phyloP scores from a whole-genome alignment of 2,888 invertebrate species.

The Callinectes sapidus region DNA sequence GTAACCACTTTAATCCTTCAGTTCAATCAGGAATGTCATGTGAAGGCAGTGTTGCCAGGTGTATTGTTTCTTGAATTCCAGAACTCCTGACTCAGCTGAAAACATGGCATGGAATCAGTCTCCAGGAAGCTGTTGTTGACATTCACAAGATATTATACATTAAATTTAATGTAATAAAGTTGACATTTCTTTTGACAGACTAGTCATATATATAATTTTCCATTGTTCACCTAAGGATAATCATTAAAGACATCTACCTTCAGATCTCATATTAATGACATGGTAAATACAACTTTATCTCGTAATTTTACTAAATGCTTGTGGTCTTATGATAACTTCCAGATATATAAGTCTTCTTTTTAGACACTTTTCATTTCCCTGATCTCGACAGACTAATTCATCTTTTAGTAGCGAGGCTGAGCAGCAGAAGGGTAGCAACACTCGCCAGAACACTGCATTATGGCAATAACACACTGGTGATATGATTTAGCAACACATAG shows the following conservation, averaged over 20 bases:
- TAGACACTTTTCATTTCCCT: conserved; percentile 8
- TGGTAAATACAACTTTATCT: not conserved
- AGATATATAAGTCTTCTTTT: conserved; percentile 31
- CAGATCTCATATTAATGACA: not conserved
- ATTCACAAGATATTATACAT: conserved; percentile 2
- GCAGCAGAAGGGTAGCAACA: not conserved
- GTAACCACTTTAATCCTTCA: not conserved
- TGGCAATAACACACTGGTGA: not conserved
- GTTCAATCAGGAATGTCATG: not conserved
- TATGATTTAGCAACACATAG: not conserved
- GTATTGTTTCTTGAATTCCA: not conserved
- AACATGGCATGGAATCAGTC: not conserved
- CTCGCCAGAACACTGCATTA: not conserved
- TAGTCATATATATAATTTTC: conserved; percentile 19
- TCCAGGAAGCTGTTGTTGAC: conserved; percentile 29
- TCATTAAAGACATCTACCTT: conserved; percentile 19
- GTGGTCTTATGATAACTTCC: conserved; percentile 18
- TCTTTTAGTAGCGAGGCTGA: not conserved
- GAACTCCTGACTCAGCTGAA: not conserved
- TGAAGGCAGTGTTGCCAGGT: not conserved
- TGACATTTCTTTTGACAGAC: not conserved
- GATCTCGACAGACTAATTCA: not conserved
- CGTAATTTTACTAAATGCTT: conserved; percentile 15
- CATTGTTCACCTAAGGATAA: conserved; percentile 12
- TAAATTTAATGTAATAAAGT: not conserved